Percentiles rank a stretch among this genome's conserved stretches.
Conservation (phyloP, 2,888 invertebrate species). For the Tinea trinotella region DNA sequence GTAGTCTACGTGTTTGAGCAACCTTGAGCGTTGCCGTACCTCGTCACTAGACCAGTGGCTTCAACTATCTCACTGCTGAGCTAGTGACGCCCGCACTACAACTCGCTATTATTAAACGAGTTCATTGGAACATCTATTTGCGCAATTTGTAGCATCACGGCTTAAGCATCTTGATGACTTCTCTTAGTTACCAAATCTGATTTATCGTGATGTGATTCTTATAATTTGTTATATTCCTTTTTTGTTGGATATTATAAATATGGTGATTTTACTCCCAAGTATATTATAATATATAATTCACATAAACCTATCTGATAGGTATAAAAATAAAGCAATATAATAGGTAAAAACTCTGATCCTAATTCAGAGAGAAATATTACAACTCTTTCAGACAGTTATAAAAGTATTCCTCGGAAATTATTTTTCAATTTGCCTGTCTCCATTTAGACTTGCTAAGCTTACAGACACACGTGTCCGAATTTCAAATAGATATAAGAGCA, state of each 20-base stretch:
- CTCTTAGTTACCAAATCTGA: slow-evolving; percentile 25
- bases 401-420: neutral
- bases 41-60: slow-evolving; percentile 31
- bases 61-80: slow-evolving; percentile 33
- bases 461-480: slow-evolving; percentile 32
- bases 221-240: no score
- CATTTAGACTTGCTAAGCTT: slow-evolving; percentile 28
- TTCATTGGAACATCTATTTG: slow-evolving; percentile 73
- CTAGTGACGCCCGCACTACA: slow-evolving; percentile 59
- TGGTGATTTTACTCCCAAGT: no score
- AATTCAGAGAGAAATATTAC: no score
- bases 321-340: no score
- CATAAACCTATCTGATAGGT: no score
- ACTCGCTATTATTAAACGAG: slow-evolving; percentile 68
- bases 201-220: no score
- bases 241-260: no score
- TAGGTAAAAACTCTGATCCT: no score
- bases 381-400: neutral
- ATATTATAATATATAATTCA: no score
- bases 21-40: slow-evolving; percentile 29
- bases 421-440: slow-evolving; percentile 30
- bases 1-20: slow-evolving; percentile 19
- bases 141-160: slow-evolving; percentile 64
- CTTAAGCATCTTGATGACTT: slow-evolving; percentile 61
- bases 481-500: slow-evolving; percentile 19